Evolutionary conservation across 2,797 vertebrate genomes (phyloP).

Genomic region (Nyctalus aviator): DNA sequence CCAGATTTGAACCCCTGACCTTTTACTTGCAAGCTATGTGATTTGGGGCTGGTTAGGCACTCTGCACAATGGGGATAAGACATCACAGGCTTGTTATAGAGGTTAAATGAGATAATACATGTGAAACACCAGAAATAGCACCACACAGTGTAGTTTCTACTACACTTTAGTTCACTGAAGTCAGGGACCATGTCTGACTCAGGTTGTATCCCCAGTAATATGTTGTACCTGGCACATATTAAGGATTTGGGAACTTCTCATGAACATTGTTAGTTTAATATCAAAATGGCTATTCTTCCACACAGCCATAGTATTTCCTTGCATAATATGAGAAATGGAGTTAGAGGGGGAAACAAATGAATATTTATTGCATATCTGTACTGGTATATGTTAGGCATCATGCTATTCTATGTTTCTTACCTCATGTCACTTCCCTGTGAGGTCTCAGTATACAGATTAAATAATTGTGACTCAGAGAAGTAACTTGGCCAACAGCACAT

Average conservation of each 20-base stretch:
- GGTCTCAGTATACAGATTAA: not conserved
- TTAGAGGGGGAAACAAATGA: not conserved
- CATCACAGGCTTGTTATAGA: not conserved
- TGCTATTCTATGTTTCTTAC: not conserved
- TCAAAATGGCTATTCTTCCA: not conserved
- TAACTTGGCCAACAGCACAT: not conserved
- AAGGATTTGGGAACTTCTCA: not conserved
- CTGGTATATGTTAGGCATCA: not conserved
- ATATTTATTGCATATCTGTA: not conserved
- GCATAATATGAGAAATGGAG: not conserved
- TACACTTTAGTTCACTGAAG: not conserved
- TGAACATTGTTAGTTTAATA: not conserved
- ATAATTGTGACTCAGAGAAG: not conserved
- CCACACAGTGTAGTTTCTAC: not conserved
- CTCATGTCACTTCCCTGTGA: not conserved
- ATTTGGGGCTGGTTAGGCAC: not conserved
- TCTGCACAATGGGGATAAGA: not conserved
- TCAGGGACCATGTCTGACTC: not conserved
- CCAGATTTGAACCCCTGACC: not conserved
- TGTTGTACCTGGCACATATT: not conserved
- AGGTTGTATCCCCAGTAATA: not conserved
- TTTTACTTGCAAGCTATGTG: not conserved
- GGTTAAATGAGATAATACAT: not conserved
- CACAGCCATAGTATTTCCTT: not conserved
- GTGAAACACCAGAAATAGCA: not conserved